Conservation (phyloP, 2,888 invertebrate genomes). For the Gastrophysa polygoni region DNA sequence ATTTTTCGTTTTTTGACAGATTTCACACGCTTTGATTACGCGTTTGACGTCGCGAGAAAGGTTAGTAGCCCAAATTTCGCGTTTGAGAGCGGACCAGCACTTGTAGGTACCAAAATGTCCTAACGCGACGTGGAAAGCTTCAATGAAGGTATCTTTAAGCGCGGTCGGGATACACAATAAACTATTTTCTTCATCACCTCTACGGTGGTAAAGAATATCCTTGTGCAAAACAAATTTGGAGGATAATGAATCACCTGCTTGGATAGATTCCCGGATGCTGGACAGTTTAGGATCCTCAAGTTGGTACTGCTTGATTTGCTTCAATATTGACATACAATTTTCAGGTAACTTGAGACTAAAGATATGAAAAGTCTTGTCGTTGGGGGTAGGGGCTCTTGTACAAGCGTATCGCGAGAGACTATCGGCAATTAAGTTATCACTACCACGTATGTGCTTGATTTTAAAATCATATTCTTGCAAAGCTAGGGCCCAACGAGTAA, state of each 20-base stretch:
- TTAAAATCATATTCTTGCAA: conserved; percentile 40
- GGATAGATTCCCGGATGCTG: neutral
- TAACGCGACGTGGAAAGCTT: conserved; percentile 10
- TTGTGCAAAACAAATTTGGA: conserved; percentile 3
- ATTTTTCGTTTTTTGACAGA: neutral
- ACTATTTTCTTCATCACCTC: neutral
- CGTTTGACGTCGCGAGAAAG: neutral
- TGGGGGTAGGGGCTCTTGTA: conserved; percentile 20
- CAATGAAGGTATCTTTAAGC: neutral
- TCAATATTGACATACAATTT: conserved; percentile 1
- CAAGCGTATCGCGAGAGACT: conserved; percentile 39
- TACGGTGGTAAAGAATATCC: conserved; percentile 3
- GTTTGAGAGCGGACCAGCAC: conserved; percentile 7
- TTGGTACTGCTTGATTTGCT: neutral
- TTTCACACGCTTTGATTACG: neutral
- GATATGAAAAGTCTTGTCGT: conserved; percentile 9
- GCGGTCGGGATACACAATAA: conserved; percentile 9
- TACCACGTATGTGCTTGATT: conserved; percentile 37
- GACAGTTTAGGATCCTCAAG: conserved; percentile 7
- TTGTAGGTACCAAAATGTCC: conserved; percentile 16
- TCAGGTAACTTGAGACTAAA: neutral
- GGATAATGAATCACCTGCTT: neutral
- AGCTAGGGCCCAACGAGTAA: conserved; percentile 39
- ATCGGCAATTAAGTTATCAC: conserved; percentile 42
- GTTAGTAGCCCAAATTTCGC: conserved; percentile 15